These are phyloP conservation scores for Caenorhabditis remanei DNA, from an alignment of 1,140 invertebrate species.

Conservation along the genomic window DNA sequence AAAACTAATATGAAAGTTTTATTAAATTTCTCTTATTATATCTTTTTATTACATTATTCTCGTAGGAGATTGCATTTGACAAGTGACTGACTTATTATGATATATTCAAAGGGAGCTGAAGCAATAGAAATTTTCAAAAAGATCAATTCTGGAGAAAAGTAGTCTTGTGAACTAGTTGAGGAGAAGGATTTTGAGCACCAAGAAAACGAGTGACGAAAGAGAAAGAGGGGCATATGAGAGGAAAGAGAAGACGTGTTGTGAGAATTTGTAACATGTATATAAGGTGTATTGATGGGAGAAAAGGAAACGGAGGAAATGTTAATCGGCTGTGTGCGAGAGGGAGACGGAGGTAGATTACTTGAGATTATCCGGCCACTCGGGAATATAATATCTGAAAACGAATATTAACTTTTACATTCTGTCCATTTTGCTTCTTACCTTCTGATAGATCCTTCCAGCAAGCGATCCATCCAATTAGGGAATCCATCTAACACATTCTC, in stretches of 20 bases:
- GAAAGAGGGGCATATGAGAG: background rate
- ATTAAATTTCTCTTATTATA: background rate
- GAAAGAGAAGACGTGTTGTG: background rate
- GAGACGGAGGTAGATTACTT: conserved; percentile 66
- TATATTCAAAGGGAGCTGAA: background rate
- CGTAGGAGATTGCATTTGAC: conserved; percentile 10
- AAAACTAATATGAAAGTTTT: too few species aligned
- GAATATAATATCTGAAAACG: conserved; percentile 86
- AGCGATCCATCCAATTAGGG: conserved; percentile 93
- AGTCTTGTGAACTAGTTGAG: background rate
- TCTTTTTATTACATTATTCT: background rate
- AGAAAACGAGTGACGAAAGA: conserved; percentile 27
- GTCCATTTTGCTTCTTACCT: conserved; percentile 78
- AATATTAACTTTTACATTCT: background rate
- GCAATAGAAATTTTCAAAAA: background rate
- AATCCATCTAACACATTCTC: conserved; percentile 90
- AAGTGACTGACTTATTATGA: background rate
- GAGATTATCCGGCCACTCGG: conserved; percentile 88
- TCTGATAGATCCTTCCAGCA: conserved; percentile 94
- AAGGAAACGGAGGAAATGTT: background rate
- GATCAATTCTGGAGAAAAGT: background rate
- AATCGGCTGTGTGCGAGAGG: background rate
- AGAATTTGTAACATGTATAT: background rate
- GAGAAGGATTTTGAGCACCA: conserved; percentile 3
- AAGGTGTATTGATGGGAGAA: background rate